A percentile compares a stretch with the other conserved stretches of the same genome.
Conservation (phyloP, 2,888 invertebrate genomes). For the Netelia melanura region DNA sequence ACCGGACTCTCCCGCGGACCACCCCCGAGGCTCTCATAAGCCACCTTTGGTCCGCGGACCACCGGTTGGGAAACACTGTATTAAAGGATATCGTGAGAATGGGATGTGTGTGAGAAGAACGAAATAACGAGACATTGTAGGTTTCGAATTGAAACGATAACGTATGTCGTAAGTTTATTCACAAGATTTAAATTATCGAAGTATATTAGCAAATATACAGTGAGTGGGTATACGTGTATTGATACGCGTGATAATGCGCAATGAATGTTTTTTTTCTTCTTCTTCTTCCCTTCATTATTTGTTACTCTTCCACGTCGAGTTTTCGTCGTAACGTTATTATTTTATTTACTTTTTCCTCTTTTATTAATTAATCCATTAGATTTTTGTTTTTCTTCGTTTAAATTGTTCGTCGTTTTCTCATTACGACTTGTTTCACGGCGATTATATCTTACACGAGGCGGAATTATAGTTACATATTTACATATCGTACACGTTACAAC, state of each 20-base stretch:
- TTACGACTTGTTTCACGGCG: constrained; percentile 72
- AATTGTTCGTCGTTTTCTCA: constrained; percentile 48
- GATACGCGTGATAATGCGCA: constrained; percentile 78
- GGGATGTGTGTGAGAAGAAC: constrained; percentile 34
- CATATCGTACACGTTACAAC: constrained; percentile 82
- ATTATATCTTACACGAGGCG: constrained; percentile 84
- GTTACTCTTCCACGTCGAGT: constrained; percentile 41
- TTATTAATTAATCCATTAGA: constrained; percentile 51
- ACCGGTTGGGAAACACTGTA: neutral
- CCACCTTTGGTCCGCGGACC: too few relatives aligned
- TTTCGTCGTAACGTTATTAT: constrained; percentile 49
- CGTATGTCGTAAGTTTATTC: constrained; percentile 85
- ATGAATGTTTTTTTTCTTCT: constrained; percentile 69
- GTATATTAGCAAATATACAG: constrained; percentile 82
- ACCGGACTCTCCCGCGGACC: too few relatives aligned
- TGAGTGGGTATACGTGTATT: constrained; percentile 74
- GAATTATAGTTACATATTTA: constrained; percentile 84
- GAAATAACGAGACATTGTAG: constrained; percentile 60
- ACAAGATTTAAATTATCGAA: constrained; percentile 84
- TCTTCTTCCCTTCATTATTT: constrained; percentile 26
- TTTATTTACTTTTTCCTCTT: constrained; percentile 12
- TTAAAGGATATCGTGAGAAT: constrained; percentile 26
- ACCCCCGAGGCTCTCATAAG: too few relatives aligned
- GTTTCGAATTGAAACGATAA: constrained; percentile 82
- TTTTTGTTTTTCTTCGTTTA: constrained; percentile 48